A percentile compares a stretch with the other conserved stretches of the same genome.
These are phyloP conservation scores for Pelmatolapia mariae DNA, from an alignment of 2,113 vertebrate genomes.

Conservation along the genomic window DNA sequence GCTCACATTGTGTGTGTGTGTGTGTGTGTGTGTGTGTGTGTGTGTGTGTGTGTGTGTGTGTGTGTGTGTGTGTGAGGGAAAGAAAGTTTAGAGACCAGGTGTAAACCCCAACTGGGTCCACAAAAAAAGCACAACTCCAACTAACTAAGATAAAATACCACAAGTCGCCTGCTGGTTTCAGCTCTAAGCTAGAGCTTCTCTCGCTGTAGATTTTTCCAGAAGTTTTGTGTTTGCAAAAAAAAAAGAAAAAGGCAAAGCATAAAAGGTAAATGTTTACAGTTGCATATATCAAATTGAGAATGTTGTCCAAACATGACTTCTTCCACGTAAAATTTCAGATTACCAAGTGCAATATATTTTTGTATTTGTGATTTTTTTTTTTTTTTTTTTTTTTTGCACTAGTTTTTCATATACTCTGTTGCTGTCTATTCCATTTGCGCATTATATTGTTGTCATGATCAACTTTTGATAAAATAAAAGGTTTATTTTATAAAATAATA, in stretches of 20 bases:
- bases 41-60: not conserved
- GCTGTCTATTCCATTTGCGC: slow-evolving; percentile 56
- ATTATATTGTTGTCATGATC: slow-evolving; percentile 52
- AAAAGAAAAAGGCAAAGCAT: not conserved
- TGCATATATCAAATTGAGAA: slow-evolving; percentile 29
- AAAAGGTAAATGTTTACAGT: slow-evolving; percentile 59
- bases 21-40: not conserved
- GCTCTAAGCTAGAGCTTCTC: slow-evolving; percentile 9
- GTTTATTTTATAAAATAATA: slow-evolving; percentile 58
- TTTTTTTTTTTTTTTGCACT: slow-evolving; percentile 50
- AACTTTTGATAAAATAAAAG: slow-evolving; percentile 63
- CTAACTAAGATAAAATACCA: slow-evolving; percentile 21
- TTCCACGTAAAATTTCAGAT: slow-evolving; percentile 48
- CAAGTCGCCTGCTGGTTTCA: slow-evolving; percentile 28
- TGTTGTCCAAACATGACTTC: slow-evolving; percentile 58
- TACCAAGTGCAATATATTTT: slow-evolving; percentile 70
- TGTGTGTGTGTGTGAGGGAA: too few relatives aligned
- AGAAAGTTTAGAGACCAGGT: not conserved
- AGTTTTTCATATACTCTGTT: slow-evolving; percentile 51
- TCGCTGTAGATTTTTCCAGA: not conserved
- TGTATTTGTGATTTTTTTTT: slow-evolving; percentile 49
- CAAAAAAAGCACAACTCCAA: slow-evolving; percentile 41
- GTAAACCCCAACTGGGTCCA: not conserved
- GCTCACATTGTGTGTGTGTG: not conserved
- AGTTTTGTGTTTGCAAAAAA: not conserved